Evolutionary conservation across 2,113 vertebrate species (phyloP).

Genomic region (Desmodus rotundus): DNA sequence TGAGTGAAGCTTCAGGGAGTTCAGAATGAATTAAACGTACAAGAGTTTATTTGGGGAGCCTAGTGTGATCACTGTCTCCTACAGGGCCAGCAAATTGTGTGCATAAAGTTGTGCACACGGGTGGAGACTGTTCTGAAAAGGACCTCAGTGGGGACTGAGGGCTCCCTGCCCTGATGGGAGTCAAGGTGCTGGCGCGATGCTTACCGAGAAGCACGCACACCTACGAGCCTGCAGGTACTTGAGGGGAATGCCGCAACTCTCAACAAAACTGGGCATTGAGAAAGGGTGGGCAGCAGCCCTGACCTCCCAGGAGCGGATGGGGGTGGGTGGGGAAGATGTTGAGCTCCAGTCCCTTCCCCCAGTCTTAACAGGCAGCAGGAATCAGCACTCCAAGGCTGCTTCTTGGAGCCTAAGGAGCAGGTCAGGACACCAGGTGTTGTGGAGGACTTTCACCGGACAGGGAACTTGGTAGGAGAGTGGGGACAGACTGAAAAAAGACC

Average conservation of each 20-base stretch:
- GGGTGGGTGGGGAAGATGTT: not conserved
- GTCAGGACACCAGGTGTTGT: slow-evolving; percentile 20
- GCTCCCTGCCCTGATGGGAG: slow-evolving; percentile 20
- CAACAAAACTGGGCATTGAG: not conserved
- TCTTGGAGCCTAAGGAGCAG: slow-evolving; percentile 27
- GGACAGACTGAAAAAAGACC: slow-evolving; percentile 36
- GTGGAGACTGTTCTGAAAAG: not conserved
- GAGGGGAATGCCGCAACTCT: slow-evolving; percentile 47
- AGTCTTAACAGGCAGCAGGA: not conserved
- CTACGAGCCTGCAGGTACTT: slow-evolving; percentile 62
- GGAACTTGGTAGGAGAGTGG: not conserved
- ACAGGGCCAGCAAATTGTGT: not conserved
- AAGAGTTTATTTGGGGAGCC: slow-evolving; percentile 21
- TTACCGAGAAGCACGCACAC: slow-evolving; percentile 50
- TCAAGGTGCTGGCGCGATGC: slow-evolving; percentile 57
- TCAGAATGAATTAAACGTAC: not conserved
- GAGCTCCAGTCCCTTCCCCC: not conserved
- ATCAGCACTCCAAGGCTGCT: not conserved
- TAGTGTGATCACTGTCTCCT: slow-evolving; percentile 53
- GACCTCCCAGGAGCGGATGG: slow-evolving; percentile 29
- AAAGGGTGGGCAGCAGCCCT: slow-evolving; percentile 32
- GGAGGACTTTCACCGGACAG: slow-evolving; percentile 29
- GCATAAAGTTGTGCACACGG: not conserved
- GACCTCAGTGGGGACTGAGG: not conserved
- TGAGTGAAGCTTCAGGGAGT: not conserved